Evolutionary conservation across 2,888 invertebrate species (phyloP), one percentile per base, ranked within the genome.

Genomic region (Ennomos quercinarius): DNA sequence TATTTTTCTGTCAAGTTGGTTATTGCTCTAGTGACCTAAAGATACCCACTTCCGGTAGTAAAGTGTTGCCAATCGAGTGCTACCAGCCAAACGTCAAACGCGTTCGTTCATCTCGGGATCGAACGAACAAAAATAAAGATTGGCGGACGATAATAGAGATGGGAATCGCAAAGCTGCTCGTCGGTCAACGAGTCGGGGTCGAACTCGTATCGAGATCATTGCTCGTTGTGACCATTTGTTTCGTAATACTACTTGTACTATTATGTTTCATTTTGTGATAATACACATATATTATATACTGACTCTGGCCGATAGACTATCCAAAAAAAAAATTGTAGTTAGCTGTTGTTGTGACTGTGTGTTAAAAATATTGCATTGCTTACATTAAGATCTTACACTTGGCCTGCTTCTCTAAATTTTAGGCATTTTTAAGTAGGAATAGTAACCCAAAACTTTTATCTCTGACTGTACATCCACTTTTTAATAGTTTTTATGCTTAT

Each of bases 111-210:
- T 76, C 75, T 63, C 70, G 66, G 68, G 68, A 76, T 73, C 75
- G 73, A 72, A 68, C 77, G 73, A 71, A 76, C 80, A 55, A 74
- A 82, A 84, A 85, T 85, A 85, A 38, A 41, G 38, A 76, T 75
- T 76, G 71, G 70, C 69, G 74, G 73, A 75, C 79, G 55, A 72
- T 80, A 84, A 85, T 85, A 85, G 81, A 70, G 70, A 60, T 69
- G 70, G 66, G 68, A 78, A 71, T 80, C 75, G 74, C 75, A 76
- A 76, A 74, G 39, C 47, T 48, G 48, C 48, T 49, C 6, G 6
- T 44, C 53, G 35, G 45, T 61, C 46, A 67, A 60, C 54, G 63
- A 73, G 34, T 11, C 13, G 41, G 37, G 43, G 13, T 42, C 0
- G 37, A 43, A 54, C 38, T 67, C 27, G 27, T 27, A 27, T 27